A percentile compares a stretch with the other conserved stretches of the same genome.
These are phyloP conservation scores for Callitettix versicolor DNA, from an alignment of 1,140 invertebrate genomes.

Conservation along the genomic window DNA sequence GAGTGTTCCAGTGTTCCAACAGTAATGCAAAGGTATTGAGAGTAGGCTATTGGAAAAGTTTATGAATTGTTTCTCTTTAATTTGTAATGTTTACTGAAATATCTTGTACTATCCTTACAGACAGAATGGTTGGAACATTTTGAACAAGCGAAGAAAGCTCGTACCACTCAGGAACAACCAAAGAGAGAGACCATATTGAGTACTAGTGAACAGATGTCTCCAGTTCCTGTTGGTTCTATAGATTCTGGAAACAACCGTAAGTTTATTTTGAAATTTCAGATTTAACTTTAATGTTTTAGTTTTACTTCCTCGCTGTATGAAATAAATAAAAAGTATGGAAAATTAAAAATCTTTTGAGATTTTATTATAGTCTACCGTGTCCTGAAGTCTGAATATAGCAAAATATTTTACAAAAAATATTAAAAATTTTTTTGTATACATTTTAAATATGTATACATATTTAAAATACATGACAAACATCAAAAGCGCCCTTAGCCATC, in stretches of 20 bases:
- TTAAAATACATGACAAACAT: too few relatives aligned
- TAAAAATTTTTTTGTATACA: too few relatives aligned
- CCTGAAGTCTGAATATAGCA: too few relatives aligned
- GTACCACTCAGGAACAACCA: constrained; percentile 54
- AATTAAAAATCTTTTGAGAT: too few relatives aligned
- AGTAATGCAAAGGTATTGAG: constrained; percentile 60
- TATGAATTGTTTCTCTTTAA: not conserved
- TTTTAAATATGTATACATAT: too few relatives aligned
- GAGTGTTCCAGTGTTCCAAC: constrained; percentile 84
- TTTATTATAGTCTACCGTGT: too few relatives aligned
- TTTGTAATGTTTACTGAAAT: not conserved
- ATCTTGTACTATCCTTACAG: constrained; percentile 36
- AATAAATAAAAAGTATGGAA: too few relatives aligned
- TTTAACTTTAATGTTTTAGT: constrained; percentile 2
- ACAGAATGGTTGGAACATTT: constrained; percentile 92
- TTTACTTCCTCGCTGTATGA: not conserved
- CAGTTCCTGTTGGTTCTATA: constrained; percentile 34
- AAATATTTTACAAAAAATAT: too few relatives aligned
- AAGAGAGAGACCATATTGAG: constrained; percentile 33
- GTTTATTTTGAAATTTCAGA: constrained; percentile 8
- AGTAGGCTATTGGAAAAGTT: too few relatives aligned
- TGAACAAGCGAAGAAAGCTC: constrained; percentile 81
- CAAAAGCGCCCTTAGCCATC: too few relatives aligned
- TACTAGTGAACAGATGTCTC: constrained; percentile 32
- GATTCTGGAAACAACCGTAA: constrained; percentile 36